Conservation (phyloP, 1,140 invertebrate species). For the Trachelipus rathkii region DNA sequence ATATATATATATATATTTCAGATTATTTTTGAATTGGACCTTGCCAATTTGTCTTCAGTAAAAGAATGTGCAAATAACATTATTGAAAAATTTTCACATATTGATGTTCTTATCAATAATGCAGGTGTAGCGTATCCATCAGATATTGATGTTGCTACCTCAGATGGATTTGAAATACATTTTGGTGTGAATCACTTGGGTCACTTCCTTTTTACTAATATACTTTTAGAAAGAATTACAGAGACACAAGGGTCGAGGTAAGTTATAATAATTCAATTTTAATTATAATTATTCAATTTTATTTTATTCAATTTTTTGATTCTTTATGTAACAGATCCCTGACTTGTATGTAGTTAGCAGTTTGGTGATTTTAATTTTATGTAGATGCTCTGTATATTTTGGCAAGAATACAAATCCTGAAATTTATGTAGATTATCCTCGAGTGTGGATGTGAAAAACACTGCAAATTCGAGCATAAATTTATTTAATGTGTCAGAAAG, state of each 20-base stretch:
- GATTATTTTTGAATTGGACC: constrained; percentile 19
- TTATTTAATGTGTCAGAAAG: too few species aligned
- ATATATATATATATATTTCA: constrained; percentile 21
- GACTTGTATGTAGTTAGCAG: too few species aligned
- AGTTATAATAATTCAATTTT: not conserved
- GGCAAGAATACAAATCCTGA: too few species aligned
- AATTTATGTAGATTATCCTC: too few species aligned
- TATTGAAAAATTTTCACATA: constrained; percentile 44
- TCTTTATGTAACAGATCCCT: too few species aligned
- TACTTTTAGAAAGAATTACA: not conserved
- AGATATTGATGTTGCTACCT: constrained; percentile 53
- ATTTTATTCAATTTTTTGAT: too few species aligned
- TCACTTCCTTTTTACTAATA: constrained; percentile 70
- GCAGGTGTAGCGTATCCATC: constrained; percentile 48
- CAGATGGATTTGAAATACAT: constrained; percentile 78
- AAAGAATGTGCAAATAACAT: constrained; percentile 45
- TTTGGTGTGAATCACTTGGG: constrained; percentile 75
- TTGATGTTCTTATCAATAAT: constrained; percentile 55
- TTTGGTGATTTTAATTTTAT: too few species aligned
- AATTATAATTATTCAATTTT: too few species aligned
- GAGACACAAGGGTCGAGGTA: not conserved
- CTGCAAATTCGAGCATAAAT: too few species aligned
- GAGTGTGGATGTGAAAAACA: too few species aligned
- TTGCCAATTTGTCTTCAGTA: constrained; percentile 17
- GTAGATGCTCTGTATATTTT: too few species aligned